A percentile compares a stretch with the other conserved stretches of the same genome.
phyloP scores from a whole-genome alignment of 2,113 vertebrate genomes.

The Plestiodon gilberti region DNA sequence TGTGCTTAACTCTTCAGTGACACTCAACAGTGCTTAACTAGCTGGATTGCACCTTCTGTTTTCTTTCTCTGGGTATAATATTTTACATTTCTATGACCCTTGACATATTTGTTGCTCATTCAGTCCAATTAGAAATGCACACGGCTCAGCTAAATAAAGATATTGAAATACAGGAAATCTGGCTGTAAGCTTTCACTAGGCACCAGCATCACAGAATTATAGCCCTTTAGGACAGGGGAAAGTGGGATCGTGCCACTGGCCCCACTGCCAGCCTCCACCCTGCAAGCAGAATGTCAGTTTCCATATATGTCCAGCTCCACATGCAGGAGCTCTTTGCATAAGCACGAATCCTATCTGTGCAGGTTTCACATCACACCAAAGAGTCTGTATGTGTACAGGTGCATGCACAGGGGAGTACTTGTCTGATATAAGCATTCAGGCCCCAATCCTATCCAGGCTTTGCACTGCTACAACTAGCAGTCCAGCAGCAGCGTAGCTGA shows the following conservation, averaged over 20 bases:
- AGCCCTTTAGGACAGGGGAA: no score
- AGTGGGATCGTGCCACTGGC: no score
- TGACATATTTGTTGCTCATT: slow-evolving; percentile 56
- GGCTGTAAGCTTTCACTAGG: slow-evolving; percentile 16
- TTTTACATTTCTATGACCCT: slow-evolving; percentile 47
- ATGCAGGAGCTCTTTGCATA: not conserved
- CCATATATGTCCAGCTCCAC: not conserved
- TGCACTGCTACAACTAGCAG: not conserved
- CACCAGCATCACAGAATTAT: not conserved
- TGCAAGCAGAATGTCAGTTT: no score
- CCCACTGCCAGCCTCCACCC: no score
- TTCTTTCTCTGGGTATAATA: slow-evolving; percentile 20
- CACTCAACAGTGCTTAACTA: not conserved
- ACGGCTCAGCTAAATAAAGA: slow-evolving; percentile 31
- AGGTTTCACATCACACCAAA: no score
- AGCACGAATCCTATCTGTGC: not conserved
- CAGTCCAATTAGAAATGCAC: slow-evolving; percentile 63
- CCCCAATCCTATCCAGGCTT: no score
- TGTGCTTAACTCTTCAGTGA: not conserved
- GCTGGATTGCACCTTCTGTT: slow-evolving; percentile 24
- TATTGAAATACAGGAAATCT: no score
- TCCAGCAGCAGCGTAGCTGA: no score
- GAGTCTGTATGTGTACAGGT: no score
- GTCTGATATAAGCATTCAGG: not conserved
- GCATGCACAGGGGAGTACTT: not conserved